phyloP scores from a whole-genome alignment of 2,888 invertebrate genomes.

The Lamellibrachia columna region DNA sequence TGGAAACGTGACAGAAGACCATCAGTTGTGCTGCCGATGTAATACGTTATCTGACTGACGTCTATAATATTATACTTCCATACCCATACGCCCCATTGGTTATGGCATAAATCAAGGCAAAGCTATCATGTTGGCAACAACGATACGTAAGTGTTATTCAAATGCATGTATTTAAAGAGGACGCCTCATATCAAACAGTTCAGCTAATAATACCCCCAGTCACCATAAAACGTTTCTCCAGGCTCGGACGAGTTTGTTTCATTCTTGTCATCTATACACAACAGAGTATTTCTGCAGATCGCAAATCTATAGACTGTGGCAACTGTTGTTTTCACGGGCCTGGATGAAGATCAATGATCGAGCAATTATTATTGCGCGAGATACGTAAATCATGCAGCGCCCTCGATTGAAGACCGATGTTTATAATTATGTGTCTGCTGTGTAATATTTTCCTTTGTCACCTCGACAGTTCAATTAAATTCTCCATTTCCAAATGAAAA shows the following conservation, averaged over 20 bases:
- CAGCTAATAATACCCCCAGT: neutral
- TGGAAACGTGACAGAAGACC: no score
- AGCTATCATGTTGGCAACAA: no score
- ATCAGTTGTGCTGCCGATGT: no score
- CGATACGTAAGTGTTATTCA: no score
- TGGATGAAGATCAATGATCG: neutral
- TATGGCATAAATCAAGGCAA: no score
- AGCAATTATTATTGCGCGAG: neutral
- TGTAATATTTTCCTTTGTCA: neutral
- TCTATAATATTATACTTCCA: no score
- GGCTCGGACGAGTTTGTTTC: neutral
- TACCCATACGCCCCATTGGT: no score
- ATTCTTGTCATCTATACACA: neutral
- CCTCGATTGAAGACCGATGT: neutral
- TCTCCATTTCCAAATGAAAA: no score
- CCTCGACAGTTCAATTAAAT: no score
- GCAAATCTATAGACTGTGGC: neutral
- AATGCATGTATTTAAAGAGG: neutral
- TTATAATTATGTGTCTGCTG: neutral
- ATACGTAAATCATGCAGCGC: neutral
- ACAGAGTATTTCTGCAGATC: neutral
- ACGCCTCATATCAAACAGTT: neutral
- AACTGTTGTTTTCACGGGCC: neutral
- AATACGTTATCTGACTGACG: no score
- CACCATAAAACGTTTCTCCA: neutral